phyloP scores from a whole-genome alignment of 2,888 invertebrate genomes.

The Notocelia uddmanniana region DNA sequence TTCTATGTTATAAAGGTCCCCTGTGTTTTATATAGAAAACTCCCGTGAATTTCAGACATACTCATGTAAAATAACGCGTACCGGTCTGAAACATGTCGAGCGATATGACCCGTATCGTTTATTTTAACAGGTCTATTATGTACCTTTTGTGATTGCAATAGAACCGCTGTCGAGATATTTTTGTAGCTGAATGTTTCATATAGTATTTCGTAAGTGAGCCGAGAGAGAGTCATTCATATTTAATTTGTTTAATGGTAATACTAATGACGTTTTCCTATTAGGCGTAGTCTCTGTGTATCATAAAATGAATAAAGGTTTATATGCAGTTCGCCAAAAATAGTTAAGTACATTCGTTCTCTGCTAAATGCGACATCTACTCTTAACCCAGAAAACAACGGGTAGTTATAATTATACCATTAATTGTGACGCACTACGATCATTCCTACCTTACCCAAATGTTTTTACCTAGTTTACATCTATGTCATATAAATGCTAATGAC shows the following conservation, averaged over 20 bases:
- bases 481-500: not conserved
- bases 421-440: not conserved
- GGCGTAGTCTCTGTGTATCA: slow-evolving; percentile 11
- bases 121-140: too few relatives aligned
- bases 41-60: too few relatives aligned
- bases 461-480: not conserved
- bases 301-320: slow-evolving; percentile 6
- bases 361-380: not conserved
- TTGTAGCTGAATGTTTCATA: not conserved
- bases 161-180: not conserved
- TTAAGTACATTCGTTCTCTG: not conserved
- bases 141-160: not conserved
- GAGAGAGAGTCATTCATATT: not conserved
- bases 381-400: not conserved
- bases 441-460: not conserved
- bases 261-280: slow-evolving; percentile 21
- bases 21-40: too few relatives aligned
- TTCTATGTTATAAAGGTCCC: too few relatives aligned
- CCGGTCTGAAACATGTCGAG: too few relatives aligned
- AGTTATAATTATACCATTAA: not conserved
- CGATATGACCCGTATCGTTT: too few relatives aligned
- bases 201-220: not conserved
- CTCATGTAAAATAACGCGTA: too few relatives aligned
- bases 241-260: slow-evolving; percentile 8
- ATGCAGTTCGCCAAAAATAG: not conserved